phyloP scores from a whole-genome alignment of 2,113 vertebrate species.

The Paramisgurnus dabryanus region DNA sequence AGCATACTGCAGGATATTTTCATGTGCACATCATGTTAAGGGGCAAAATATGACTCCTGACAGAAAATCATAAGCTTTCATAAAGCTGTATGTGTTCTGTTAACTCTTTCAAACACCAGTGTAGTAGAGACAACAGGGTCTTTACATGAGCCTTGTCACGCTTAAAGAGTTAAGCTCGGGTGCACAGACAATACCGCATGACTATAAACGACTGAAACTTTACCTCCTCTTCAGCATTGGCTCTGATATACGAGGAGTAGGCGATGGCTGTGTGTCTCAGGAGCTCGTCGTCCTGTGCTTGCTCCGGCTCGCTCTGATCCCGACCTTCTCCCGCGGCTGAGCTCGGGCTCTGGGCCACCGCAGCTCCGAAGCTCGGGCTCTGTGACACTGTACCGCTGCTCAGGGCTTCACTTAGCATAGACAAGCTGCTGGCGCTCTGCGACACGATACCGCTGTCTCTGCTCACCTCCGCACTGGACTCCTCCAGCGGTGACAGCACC shows the following conservation, averaged over 20 bases:
- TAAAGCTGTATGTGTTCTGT: no score
- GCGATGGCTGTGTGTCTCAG: constrained; percentile 66
- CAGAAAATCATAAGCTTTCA: no score
- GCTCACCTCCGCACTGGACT: constrained; percentile 73
- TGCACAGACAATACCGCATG: background rate
- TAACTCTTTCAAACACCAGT: background rate
- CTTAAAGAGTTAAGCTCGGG: background rate
- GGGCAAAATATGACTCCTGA: no score
- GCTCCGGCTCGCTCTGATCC: constrained; percentile 60
- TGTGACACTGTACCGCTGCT: constrained; percentile 73
- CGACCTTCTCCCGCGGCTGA: constrained; percentile 56
- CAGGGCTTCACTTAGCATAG: constrained; percentile 80
- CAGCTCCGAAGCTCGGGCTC: constrained; percentile 75
- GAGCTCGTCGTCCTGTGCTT: constrained; percentile 69
- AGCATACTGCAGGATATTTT: no score
- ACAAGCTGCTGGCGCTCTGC: constrained; percentile 87
- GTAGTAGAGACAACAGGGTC: background rate
- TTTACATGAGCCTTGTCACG: background rate
- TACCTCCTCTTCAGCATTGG: constrained; percentile 75
- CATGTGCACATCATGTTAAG: no score
- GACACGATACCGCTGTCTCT: constrained; percentile 90
- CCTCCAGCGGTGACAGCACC: constrained; percentile 76
- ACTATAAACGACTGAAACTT: background rate
- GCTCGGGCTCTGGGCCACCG: constrained; percentile 68
- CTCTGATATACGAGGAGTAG: constrained; percentile 75